These are phyloP conservation scores for Chamaetylas fuelleborni DNA, from an alignment of 2,113 vertebrate genomes.

Conservation along the genomic window DNA sequence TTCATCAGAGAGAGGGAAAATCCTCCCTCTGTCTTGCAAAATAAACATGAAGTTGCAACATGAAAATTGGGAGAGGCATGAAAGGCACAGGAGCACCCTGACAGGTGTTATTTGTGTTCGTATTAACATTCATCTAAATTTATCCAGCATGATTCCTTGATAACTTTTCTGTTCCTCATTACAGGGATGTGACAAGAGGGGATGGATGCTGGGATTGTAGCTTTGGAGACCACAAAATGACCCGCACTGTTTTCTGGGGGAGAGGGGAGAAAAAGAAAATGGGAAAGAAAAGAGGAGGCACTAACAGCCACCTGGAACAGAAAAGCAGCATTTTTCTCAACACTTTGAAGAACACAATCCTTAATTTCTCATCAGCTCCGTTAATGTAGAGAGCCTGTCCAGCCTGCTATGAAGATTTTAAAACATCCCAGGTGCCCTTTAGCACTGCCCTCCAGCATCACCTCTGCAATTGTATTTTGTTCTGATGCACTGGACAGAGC, in stretches of 20 bases:
- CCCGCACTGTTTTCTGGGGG: neutral
- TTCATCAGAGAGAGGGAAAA: neutral
- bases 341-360: neutral
- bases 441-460: neutral
- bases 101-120: neutral
- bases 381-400: neutral
- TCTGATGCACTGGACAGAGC: neutral
- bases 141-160: neutral
- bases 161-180: neutral
- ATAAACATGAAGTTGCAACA: rapidly evolving
- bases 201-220: neutral
- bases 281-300: neutral
- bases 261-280: rapidly evolving
- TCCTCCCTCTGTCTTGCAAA: neutral
- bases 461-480: neutral
- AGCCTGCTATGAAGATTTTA: neutral
- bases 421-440: neutral
- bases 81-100: neutral
- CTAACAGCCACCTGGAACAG: neutral
- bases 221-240: neutral
- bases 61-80: neutral
- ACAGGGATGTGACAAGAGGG: neutral
- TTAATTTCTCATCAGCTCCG: neutral
- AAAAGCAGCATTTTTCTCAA: neutral
- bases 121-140: neutral